Percentiles rank a stretch among this genome's conserved stretches.
Evolutionary conservation across 2,888 invertebrate species (phyloP).

Genomic region (Tiliacea aurago): DNA sequence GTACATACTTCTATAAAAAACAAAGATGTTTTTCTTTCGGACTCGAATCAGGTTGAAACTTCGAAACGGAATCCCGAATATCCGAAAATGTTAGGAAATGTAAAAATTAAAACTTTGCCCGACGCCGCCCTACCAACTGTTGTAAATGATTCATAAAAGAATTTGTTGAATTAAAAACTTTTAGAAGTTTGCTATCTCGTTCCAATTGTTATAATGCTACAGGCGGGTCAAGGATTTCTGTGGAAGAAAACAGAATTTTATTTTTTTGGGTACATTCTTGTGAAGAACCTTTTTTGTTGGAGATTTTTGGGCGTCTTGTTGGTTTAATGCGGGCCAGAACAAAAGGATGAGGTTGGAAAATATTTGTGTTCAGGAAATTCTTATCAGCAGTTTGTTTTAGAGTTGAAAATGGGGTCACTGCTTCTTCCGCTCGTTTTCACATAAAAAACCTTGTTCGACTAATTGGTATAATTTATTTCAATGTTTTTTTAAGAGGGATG

Average conservation of each 20-base stretch:
- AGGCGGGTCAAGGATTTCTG: constrained; percentile 58
- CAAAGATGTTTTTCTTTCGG: constrained; percentile 40
- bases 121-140: constrained; percentile 39
- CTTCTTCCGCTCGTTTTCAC: not conserved
- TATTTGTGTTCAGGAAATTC: constrained; percentile 2
- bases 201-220: constrained; percentile 57
- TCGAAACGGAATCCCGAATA: constrained; percentile 50
- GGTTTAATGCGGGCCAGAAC: constrained; percentile 26
- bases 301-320: constrained; percentile 24
- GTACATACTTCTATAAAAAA: constrained; percentile 31
- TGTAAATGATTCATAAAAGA: constrained; percentile 69
- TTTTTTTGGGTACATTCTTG: constrained; percentile 44
- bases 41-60: constrained; percentile 34
- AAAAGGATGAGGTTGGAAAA: constrained; percentile 3
- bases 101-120: constrained; percentile 60
- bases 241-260: constrained; percentile 33
- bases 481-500: not conserved
- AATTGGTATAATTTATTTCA: not conserved
- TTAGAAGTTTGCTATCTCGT: constrained; percentile 59
- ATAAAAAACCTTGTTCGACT: not conserved
- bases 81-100: constrained; percentile 48
- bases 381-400: not conserved
- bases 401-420: not conserved
- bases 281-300: constrained; percentile 29
- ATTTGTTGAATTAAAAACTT: constrained; percentile 68